phyloP scores from a whole-genome alignment of 2,113 vertebrate genomes.

The Elgaria multicarinata region DNA sequence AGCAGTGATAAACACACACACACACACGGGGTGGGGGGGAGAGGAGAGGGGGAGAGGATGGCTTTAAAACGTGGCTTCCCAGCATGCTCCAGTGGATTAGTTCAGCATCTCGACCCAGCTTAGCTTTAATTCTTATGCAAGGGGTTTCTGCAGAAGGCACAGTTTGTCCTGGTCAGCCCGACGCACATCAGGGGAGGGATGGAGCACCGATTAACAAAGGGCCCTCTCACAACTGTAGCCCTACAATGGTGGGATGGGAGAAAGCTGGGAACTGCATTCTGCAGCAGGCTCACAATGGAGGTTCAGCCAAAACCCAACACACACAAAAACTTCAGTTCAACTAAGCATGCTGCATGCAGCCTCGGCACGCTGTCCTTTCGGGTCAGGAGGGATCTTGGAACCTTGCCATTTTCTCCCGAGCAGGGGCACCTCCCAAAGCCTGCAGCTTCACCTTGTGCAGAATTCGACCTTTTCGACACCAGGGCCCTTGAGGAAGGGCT shows the following conservation, averaged over 20 bases:
- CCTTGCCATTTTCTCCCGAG: not conserved
- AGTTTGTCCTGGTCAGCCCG: conserved; percentile 53
- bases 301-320: not conserved
- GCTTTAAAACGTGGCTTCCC: conserved; percentile 63
- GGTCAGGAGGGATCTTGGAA: not conserved
- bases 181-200: conserved; percentile 41
- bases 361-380: not conserved
- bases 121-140: conserved; percentile 74
- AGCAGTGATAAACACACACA: conserved; percentile 30
- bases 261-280: conserved; percentile 29
- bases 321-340: not conserved
- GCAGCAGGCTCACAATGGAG: not conserved
- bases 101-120: conserved; percentile 65
- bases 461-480: not conserved
- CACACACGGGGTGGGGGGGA: accelerated
- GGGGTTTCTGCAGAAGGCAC: conserved; percentile 64
- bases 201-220: conserved; percentile 52
- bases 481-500: not conserved
- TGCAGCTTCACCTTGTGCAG: not conserved
- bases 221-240: conserved; percentile 53
- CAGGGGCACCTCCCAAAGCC: not conserved
- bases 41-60: conserved; percentile 42
- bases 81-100: conserved; percentile 67
- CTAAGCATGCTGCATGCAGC: not conserved
- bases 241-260: not conserved